Base-by-base conservation (phyloP, 2,888 invertebrate genomes). In the Aleiodes testaceus region DNA sequence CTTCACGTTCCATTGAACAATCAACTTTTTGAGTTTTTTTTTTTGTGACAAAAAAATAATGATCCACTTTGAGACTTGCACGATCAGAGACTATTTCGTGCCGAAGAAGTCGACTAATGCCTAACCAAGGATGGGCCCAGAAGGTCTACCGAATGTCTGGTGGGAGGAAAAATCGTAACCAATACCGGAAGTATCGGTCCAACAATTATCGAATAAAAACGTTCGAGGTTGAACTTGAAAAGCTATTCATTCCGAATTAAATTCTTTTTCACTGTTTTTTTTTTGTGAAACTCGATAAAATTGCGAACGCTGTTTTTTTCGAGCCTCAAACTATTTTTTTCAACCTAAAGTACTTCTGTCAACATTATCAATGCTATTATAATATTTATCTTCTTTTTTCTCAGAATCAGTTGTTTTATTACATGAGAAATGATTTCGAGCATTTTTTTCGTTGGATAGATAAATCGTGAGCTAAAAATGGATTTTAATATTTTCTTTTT, bases 141-240 rank as follows among this genome's bases (percentile, higher is more conserved):
- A 76, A 78, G 76, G 76, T 75, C 73, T 77, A 77, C 72, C 72
- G 74, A 69, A 74, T 71, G 2, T 36, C n/a, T 42, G 73, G 75
- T 78, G 76, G 78, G 80, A 77, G 80, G 64, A 77, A 67, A 16
- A 59, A 59, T 59, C 50, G 20, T 68, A 45, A 78, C 74, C 36
- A 36, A 76, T 74, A 74, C 74, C 73, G 77, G 76, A 79, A 78
- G 75, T 75, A 55, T 45, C 26, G 20, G 18, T 26, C 52, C 52
- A 7, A 12, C n/a, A 55, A 55, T 55, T 42, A 20, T 65, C 69
- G 50, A 65, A 18, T 61, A 44, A 26, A 53, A 47, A 18, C 42
- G 42, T 49, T 26, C 61, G 59, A 59, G 52, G 66, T 16, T 52
- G 66, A 30, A 26, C 50, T 26, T 52, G 22, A 50, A 52, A 42